Percentiles rank a stretch among this genome's conserved stretches.
Conservation (phyloP, 2,888 invertebrate species). For the Hirtodrosophila trivittata region DNA sequence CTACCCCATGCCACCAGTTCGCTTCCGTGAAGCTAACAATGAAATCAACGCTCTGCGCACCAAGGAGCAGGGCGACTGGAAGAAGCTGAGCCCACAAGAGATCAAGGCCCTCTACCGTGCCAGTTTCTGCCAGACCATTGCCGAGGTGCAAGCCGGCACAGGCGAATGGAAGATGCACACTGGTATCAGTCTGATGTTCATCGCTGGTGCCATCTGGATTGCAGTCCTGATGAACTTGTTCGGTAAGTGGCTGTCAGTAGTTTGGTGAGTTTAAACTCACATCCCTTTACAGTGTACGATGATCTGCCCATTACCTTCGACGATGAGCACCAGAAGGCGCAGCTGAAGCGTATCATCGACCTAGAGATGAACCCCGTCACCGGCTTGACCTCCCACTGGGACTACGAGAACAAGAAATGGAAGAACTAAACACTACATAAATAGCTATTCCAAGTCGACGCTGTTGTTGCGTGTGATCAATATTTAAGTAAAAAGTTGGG, state of each 20-base stretch:
- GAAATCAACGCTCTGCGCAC: constrained; percentile 91
- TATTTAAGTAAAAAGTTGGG: constrained; percentile 60
- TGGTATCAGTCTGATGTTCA: constrained; percentile 84
- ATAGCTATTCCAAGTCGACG: constrained; percentile 29
- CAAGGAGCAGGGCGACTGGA: constrained; percentile 99
- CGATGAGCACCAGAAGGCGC: constrained; percentile 91
- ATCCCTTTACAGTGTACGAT: constrained; percentile 84
- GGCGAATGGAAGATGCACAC: constrained; percentile 84
- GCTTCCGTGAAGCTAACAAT: constrained; percentile 91
- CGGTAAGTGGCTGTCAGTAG: constrained; percentile 58
- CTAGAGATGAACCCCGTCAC: constrained; percentile 91
- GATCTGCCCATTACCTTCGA: constrained; percentile 89
- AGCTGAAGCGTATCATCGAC: constrained; percentile 91
- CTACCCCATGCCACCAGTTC: constrained; percentile 95
- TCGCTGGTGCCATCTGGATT: constrained; percentile 75
- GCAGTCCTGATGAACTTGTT: constrained; percentile 80
- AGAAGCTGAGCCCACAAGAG: constrained; percentile 93
- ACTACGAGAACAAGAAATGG: constrained; percentile 96
- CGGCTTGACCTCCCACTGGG: constrained; percentile 93
- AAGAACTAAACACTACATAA: constrained; percentile 86
- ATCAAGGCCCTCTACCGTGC: constrained; percentile 97
- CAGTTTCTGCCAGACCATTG: constrained; percentile 96
- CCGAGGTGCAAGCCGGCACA: constrained; percentile 89
- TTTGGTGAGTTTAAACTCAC: background rate
- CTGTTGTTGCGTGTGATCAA: constrained; percentile 39